phyloP scores from a whole-genome alignment of 1,140 invertebrate species.

The Notospermus geniculatus region DNA sequence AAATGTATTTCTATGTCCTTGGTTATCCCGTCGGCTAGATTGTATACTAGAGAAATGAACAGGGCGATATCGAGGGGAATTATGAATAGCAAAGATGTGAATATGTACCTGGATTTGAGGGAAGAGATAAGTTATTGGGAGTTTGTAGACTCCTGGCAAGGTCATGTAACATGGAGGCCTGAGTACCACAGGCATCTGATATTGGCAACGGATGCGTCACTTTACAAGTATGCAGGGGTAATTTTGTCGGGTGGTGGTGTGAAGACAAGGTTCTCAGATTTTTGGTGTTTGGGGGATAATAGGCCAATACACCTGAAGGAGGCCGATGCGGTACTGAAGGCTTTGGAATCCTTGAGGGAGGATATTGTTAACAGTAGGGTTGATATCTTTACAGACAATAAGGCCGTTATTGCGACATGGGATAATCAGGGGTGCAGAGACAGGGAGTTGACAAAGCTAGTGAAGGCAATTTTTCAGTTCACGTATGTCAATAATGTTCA shows the following conservation, averaged over 20 bases:
- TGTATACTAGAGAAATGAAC: too few relatives aligned
- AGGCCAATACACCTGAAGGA: background rate
- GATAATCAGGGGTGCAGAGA: background rate
- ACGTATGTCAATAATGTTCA: background rate
- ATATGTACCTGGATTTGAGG: background rate
- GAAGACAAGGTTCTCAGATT: background rate
- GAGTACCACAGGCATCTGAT: background rate
- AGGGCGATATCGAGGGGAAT: too few relatives aligned
- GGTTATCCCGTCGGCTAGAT: too few relatives aligned
- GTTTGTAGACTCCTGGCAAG: background rate
- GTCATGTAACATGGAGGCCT: background rate
- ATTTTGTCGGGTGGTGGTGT: background rate
- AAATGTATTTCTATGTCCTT: too few relatives aligned
- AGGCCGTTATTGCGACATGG: background rate
- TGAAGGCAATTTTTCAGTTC: background rate
- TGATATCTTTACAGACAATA: background rate
- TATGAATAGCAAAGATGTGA: background rate
- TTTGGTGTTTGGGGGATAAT: background rate
- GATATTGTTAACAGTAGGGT: background rate
- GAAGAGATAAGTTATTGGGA: background rate
- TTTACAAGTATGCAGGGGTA: background rate
- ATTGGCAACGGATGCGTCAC: background rate
- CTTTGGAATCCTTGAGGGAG: background rate
- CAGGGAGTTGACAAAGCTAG: background rate
- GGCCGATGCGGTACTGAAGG: background rate